phyloP scores from a whole-genome alignment of 2,797 vertebrate species.

The Hoplostethus mediterraneus region DNA sequence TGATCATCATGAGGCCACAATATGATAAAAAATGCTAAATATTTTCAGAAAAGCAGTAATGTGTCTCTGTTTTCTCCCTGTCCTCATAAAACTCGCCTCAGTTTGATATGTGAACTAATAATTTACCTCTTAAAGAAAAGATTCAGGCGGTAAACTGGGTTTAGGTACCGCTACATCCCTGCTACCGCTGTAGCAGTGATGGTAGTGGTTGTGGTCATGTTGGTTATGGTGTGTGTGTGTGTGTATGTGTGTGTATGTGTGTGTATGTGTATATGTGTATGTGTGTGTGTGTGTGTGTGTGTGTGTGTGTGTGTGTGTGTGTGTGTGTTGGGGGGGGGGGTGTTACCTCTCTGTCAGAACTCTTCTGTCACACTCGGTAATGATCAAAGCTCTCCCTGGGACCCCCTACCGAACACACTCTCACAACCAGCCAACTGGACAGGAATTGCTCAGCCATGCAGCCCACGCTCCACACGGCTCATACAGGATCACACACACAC shows the following conservation, averaged over 20 bases:
- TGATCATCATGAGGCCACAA: too few species aligned
- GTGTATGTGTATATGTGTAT: conserved; percentile 3
- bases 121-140: too few species aligned
- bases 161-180: too few species aligned
- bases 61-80: too few species aligned
- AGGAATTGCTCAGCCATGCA: conserved; percentile 84
- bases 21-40: too few species aligned
- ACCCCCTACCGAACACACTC: conserved; percentile 82
- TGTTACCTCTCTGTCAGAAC: conserved; percentile 84
- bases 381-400: conserved; percentile 85
- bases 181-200: not conserved
- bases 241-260: conserved; percentile 2
- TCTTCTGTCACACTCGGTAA: conserved; percentile 85
- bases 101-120: too few species aligned
- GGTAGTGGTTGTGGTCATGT: not conserved
- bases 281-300: conserved; percentile 12
- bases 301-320: conserved; percentile 7
- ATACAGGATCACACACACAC: conserved; percentile 59
- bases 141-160: too few species aligned
- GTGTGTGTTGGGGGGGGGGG: conserved; percentile 35
- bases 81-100: too few species aligned
- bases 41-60: too few species aligned
- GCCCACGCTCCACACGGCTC: conserved; percentile 67
- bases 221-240: conserved; percentile 4
- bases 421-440: conserved; percentile 82